phyloP scores from a whole-genome alignment of 2,797 vertebrate genomes.

The Molossus molossus region DNA sequence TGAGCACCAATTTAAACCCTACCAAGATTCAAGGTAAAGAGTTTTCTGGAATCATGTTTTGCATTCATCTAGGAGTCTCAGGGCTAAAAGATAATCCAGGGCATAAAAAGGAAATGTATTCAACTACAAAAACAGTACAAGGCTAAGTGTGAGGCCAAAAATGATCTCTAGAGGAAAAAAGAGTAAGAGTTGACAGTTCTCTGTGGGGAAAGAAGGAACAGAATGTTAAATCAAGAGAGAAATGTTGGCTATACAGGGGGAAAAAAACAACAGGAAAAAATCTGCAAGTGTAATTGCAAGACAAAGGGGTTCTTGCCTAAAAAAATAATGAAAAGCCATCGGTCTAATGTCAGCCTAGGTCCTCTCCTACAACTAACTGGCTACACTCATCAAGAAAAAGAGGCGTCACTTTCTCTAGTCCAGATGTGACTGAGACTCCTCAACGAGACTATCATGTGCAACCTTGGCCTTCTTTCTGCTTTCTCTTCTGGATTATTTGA shows the following conservation, averaged over 20 bases:
- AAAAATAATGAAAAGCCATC: slow-evolving; percentile 51
- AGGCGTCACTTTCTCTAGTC: neutral
- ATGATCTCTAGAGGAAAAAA: neutral
- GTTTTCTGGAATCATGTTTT: slow-evolving; percentile 54
- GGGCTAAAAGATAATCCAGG: slow-evolving; percentile 8
- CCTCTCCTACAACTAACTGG: neutral
- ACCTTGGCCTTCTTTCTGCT: neutral
- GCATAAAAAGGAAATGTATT: slow-evolving; percentile 25
- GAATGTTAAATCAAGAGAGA: slow-evolving; percentile 66
- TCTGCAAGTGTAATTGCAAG: slow-evolving; percentile 73
- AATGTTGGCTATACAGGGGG: neutral
- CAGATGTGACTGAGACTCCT: neutral
- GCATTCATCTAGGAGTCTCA: slow-evolving; percentile 39
- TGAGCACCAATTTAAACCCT: neutral
- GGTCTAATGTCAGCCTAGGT: neutral
- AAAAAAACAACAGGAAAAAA: slow-evolving; percentile 31
- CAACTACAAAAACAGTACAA: slow-evolving; percentile 48
- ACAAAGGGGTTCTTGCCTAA: slow-evolving; percentile 30
- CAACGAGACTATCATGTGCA: neutral
- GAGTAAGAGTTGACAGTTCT: slow-evolving; percentile 15
- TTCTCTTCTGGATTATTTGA: neutral
- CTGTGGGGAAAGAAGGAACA: slow-evolving; percentile 60
- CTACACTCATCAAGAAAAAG: neutral
- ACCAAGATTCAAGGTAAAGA: slow-evolving; percentile 28
- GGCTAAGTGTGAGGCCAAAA: slow-evolving; percentile 47